Evolutionary conservation across 1,140 invertebrate species (phyloP).

Genomic region (Cydia splendana): DNA sequence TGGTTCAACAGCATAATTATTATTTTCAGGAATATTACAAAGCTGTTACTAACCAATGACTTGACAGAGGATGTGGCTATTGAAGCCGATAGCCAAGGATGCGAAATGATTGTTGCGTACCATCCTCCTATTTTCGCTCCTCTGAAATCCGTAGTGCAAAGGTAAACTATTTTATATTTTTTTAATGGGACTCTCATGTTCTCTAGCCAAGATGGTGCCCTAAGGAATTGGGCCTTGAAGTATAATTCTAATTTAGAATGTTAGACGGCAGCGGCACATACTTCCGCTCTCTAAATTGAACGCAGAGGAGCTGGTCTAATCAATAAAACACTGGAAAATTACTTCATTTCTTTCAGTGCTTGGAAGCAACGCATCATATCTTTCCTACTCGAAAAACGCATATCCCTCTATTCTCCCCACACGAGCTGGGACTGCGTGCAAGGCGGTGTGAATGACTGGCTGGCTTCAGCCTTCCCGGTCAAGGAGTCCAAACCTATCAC

Average conservation of each 20-base stretch:
- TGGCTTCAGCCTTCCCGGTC: slow-evolving; percentile 85
- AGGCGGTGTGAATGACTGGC: slow-evolving; percentile 96
- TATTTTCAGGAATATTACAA: slow-evolving; percentile 78
- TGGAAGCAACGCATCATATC: slow-evolving; percentile 91
- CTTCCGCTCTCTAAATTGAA: no score
- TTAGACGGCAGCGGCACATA: no score
- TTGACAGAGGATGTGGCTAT: slow-evolving; percentile 93
- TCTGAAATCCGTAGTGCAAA: slow-evolving; percentile 91
- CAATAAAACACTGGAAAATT: no score
- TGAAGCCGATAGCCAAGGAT: slow-evolving; percentile 87
- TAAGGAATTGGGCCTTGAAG: no score
- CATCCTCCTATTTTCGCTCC: slow-evolving; percentile 96
- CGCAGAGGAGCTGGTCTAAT: no score
- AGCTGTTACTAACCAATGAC: slow-evolving; percentile 96
- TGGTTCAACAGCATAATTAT: not conserved
- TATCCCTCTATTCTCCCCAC: slow-evolving; percentile 96
- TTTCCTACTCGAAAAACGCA: slow-evolving; percentile 90
- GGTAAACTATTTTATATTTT: slow-evolving; percentile 74
- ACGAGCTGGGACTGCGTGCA: slow-evolving; percentile 92
- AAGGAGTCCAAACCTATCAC: slow-evolving; percentile 78
- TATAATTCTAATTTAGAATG: no score
- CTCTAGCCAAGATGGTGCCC: no score
- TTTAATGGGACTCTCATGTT: no score
- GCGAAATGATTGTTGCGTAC: slow-evolving; percentile 94
- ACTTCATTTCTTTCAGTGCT: slow-evolving; percentile 72